phyloP scores from a whole-genome alignment of 1,140 invertebrate genomes.

The Danaus melanippus region DNA sequence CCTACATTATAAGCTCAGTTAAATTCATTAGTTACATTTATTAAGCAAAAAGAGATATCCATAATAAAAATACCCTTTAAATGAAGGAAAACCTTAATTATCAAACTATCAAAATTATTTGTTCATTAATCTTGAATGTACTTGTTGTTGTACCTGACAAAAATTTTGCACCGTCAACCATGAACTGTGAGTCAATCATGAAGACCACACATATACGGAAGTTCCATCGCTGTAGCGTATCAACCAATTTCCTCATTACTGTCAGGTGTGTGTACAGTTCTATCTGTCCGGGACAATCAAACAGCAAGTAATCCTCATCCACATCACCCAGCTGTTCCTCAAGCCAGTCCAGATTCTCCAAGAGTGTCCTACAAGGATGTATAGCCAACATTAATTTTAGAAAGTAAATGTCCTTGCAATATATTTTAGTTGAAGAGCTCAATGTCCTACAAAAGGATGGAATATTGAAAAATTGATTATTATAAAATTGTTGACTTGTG shows the following conservation, averaged over 20 bases:
- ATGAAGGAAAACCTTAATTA: too few species aligned
- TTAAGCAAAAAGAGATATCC: constrained; percentile 2
- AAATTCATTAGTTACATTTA: neutral
- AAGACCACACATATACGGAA: constrained; percentile 95
- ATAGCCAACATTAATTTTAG: constrained; percentile 1
- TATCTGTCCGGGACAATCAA: constrained; percentile 99
- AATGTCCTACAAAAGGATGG: too few species aligned
- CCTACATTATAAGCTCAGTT: constrained; percentile 64
- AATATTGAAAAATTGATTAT: neutral
- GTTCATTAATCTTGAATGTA: too few species aligned
- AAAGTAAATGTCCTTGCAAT: neutral
- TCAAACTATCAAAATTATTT: too few species aligned
- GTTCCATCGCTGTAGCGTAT: constrained; percentile 87
- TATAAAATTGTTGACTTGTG: too few species aligned
- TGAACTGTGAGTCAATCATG: constrained; percentile 96
- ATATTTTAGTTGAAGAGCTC: too few species aligned
- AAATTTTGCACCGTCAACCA: constrained; percentile 96
- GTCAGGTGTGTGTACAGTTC: constrained; percentile 98
- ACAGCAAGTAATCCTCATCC: constrained; percentile 96
- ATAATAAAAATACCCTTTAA: neutral
- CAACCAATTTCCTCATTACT: constrained; percentile 88
- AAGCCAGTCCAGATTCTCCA: constrained; percentile 94
- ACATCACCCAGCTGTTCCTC: constrained; percentile 84
- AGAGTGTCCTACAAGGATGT: constrained; percentile 79
- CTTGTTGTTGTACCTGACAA: constrained; percentile 75